A percentile compares a stretch with the other conserved stretches of the same genome.
These are phyloP conservation scores for Drosophila putrida DNA, from an alignment of 2,888 invertebrate species.

Conservation along the genomic window DNA sequence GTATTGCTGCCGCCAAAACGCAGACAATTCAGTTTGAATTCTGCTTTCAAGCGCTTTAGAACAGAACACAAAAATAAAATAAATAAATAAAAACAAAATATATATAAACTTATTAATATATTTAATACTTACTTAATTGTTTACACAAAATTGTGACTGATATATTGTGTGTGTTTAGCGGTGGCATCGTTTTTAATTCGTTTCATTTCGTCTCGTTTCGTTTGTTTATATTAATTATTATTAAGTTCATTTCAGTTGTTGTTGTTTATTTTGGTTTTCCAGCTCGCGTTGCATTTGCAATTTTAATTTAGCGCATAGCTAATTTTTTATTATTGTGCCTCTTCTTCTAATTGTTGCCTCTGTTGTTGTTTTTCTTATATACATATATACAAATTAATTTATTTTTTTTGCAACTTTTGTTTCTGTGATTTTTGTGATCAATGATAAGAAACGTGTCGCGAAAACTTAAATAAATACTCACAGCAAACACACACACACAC, in stretches of 20 bases:
- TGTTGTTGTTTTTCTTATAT: neutral
- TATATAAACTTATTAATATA: conserved; percentile 5
- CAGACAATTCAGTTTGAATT: conserved; percentile 83
- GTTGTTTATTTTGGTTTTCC: conserved; percentile 8
- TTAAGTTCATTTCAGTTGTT: conserved; percentile 1
- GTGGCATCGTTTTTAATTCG: neutral
- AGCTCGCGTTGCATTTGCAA: conserved; percentile 43
- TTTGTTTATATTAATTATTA: conserved; percentile 27
- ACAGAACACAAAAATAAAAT: conserved; percentile 42
- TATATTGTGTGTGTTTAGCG: conserved; percentile 8
- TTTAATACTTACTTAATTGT: conserved; percentile 9
- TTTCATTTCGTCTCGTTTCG: conserved; percentile 7
- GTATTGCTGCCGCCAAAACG: conserved; percentile 66
- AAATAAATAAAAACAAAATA: neutral
- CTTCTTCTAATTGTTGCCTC: conserved; percentile 1
- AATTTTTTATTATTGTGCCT: conserved; percentile 21
- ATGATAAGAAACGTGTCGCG: neutral
- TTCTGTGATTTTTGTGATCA: conserved; percentile 12
- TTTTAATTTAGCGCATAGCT: conserved; percentile 36
- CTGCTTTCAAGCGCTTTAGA: conserved; percentile 82
- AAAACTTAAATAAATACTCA: neutral
- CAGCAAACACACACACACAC: neutral
- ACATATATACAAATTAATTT: neutral
- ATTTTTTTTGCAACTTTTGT: neutral
- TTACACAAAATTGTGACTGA: neutral